phyloP scores from a whole-genome alignment of 2,888 invertebrate genomes.

The Myathropa florea region DNA sequence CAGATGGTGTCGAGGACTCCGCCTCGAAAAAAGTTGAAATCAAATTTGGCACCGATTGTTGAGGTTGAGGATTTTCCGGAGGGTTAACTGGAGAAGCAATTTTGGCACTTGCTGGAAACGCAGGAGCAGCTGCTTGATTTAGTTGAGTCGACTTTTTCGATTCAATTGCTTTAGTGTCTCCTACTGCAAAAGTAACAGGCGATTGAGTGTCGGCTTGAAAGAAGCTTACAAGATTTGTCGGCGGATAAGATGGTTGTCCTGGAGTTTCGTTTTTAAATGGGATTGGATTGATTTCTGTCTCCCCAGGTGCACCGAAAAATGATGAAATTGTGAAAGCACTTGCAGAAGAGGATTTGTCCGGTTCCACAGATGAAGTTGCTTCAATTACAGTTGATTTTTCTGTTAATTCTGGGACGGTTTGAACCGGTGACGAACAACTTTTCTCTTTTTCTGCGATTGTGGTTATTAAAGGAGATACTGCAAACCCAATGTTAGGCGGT shows the following conservation, averaged over 20 bases:
- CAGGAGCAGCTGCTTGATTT: not conserved
- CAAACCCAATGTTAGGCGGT: not conserved
- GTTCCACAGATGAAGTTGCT: not conserved
- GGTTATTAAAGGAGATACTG: not conserved
- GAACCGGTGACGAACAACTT: not conserved
- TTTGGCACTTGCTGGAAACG: slow-evolving; percentile 40
- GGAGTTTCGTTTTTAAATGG: not conserved
- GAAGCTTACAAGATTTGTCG: slow-evolving; percentile 22
- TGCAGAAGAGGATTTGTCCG: not conserved
- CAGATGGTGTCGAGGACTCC: slow-evolving; percentile 39
- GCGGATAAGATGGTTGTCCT: not conserved
- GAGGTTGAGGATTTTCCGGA: slow-evolving; percentile 28
- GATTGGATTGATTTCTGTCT: not conserved
- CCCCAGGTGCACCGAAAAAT: not conserved
- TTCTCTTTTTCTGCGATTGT: not conserved
- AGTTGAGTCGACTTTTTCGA: not conserved
- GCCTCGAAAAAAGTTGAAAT: slow-evolving; percentile 74
- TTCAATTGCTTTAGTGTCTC: not conserved
- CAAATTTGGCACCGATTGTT: slow-evolving; percentile 65
- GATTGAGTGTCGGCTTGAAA: slow-evolving; percentile 10
- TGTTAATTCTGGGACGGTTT: not conserved
- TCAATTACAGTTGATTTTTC: not conserved
- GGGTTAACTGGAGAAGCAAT: slow-evolving; percentile 57
- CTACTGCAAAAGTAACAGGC: not conserved
- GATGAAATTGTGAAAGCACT: not conserved